Evolutionary conservation across 2,797 vertebrate genomes (phyloP).

Genomic region (Xerus rutilus): DNA sequence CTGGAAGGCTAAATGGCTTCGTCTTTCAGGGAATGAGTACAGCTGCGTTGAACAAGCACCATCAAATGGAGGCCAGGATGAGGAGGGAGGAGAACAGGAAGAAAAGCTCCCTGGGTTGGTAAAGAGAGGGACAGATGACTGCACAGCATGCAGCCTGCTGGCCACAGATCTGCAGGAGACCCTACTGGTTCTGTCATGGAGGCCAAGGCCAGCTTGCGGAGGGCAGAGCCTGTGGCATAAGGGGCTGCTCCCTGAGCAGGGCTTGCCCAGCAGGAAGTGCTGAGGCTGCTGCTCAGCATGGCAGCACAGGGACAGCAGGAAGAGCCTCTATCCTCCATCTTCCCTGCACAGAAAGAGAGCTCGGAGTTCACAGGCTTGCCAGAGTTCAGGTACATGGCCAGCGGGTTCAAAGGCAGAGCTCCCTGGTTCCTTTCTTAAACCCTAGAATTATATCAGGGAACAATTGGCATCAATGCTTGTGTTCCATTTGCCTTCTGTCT

Average conservation of each 20-base stretch:
- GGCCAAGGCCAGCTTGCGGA: accelerated
- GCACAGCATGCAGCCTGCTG: not conserved
- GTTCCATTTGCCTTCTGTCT: not conserved
- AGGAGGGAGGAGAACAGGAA: not conserved
- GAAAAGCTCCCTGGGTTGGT: not conserved
- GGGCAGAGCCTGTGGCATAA: not conserved
- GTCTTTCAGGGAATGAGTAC: not conserved
- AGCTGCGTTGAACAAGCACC: not conserved
- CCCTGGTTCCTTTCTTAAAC: not conserved
- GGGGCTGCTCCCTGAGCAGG: not conserved
- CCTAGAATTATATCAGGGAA: not conserved
- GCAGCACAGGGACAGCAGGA: accelerated
- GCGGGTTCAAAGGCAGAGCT: not conserved
- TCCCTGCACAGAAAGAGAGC: too few species aligned
- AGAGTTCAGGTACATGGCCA: accelerated
- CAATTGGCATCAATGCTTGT: too few species aligned
- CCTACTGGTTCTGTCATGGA: accelerated
- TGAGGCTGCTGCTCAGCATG: not conserved
- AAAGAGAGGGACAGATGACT: not conserved
- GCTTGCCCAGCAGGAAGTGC: too few species aligned
- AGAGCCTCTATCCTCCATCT: accelerated
- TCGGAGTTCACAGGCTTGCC: not conserved
- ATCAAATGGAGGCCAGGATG: accelerated
- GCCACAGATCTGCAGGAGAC: not conserved
- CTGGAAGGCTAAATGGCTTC: not conserved